Evolutionary conservation across 2,797 vertebrate genomes (phyloP), one percentile per base, ranked within the genome.

Genomic region (Manis javanica): DNA sequence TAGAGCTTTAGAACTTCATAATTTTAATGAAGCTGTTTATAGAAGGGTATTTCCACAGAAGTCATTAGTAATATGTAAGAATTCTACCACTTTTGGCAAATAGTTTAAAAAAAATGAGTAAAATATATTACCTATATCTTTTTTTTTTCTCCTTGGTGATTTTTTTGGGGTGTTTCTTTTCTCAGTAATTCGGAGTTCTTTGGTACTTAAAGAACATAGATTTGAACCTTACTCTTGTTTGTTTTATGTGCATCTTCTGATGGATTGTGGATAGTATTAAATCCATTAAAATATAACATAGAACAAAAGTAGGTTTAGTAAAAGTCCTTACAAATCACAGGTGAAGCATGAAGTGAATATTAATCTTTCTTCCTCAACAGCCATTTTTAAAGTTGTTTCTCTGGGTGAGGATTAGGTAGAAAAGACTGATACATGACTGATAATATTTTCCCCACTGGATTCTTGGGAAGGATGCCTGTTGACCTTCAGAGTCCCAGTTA

Each of bases 21-120:
- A 19, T 87, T 96, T 95, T 95, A 94, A 96, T 95, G 46, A 57
- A 82, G 46, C 0, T 1, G 78, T 9, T 23, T 64, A 68, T 74
- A 49, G 6, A 37, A 10, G 81, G 1, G 7, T 95, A 34, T 68
- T 95, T 85, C 68, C 23, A 87, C 24, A 83, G 9, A 74, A 16
- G 24, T 85, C 4, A 4, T 55, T 64, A 5, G 59, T 88, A 0
- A 81, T 55, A 68, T 64, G 69, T 14, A 85, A 69, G 31, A 85
- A 69, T 2, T 92, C 78, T 55, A n/a, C 29, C 57, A 74, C 7
- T 24, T 93, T 31, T 90, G n/a, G 18, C 2, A 2, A 23, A 64
- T 83, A 86, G 39, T 87, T 85, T 26, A 23, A 89, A 94, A 93
- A 90, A 37, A 71, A 63, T 18, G 13, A 64, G n/a, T 49, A 53